phyloP scores from a whole-genome alignment of 2,797 vertebrate species.

The Cryptoblepharus egeriae region DNA sequence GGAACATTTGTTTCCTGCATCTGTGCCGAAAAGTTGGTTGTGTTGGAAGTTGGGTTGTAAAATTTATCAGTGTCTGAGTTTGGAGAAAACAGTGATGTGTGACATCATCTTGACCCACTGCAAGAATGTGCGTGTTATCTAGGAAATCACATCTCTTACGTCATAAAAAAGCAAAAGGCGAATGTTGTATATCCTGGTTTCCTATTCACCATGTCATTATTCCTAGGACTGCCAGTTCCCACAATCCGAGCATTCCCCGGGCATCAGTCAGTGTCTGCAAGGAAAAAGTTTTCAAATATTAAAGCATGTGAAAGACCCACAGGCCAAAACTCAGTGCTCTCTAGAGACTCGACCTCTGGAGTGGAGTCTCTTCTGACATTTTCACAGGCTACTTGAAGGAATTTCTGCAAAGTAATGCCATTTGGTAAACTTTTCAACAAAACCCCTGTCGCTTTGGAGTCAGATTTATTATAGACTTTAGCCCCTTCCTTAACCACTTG shows the following conservation, averaged over 20 bases:
- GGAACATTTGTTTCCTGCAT: too few relatives aligned
- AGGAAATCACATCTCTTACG: conserved; percentile 34
- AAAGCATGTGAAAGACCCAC: conserved; percentile 84
- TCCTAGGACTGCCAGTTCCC: conserved; percentile 82
- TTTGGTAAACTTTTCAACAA: conserved; percentile 79
- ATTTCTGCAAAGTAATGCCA: conserved; percentile 75
- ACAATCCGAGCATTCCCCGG: conserved; percentile 83
- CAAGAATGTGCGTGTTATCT: conserved; percentile 37
- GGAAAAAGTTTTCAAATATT: conserved; percentile 83
- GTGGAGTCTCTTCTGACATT: conserved; percentile 79
- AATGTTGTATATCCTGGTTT: conserved; percentile 72
- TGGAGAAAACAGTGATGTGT: conserved; percentile 24
- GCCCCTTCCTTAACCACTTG: conserved; percentile 62
- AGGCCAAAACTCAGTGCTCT: conserved; percentile 78
- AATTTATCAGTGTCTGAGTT: neutral
- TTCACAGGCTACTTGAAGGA: conserved; percentile 81
- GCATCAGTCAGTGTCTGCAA: conserved; percentile 83
- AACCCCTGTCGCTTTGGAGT: conserved; percentile 64
- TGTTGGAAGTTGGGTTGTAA: too few relatives aligned
- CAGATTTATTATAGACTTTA: conserved; percentile 72
- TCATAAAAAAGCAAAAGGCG: conserved; percentile 37
- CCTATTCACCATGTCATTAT: conserved; percentile 76
- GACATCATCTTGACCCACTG: conserved; percentile 38
- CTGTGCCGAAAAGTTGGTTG: too few relatives aligned
- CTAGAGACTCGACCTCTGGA: conserved; percentile 78